phyloP scores from a whole-genome alignment of 1,140 invertebrate genomes.

The Dufourea novaeangliae region DNA sequence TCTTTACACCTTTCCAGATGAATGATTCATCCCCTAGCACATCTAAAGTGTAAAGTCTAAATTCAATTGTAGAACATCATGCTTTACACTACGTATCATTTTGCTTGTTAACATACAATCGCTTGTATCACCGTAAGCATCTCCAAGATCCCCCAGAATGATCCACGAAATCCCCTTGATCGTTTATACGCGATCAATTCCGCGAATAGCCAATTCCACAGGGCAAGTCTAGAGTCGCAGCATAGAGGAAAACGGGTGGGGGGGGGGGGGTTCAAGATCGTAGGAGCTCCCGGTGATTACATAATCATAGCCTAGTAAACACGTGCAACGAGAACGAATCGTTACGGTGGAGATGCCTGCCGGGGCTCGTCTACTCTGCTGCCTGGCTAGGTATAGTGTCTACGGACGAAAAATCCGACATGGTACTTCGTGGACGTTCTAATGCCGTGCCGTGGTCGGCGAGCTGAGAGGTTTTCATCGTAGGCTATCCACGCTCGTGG shows the following conservation, averaged over 20 bases:
- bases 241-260: background rate
- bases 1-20: too few relatives aligned
- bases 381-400: slow-evolving; percentile 14
- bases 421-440: slow-evolving; percentile 52
- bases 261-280: background rate
- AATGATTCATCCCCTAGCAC: too few relatives aligned
- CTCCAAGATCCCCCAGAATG: too few relatives aligned
- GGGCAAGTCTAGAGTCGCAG: background rate
- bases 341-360: slow-evolving; percentile 24
- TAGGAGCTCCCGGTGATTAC: slow-evolving; percentile 34
- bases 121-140: too few relatives aligned
- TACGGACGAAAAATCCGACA: slow-evolving; percentile 48
- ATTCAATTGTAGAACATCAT: too few relatives aligned
- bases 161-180: too few relatives aligned
- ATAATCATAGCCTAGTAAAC: slow-evolving; percentile 46
- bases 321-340: slow-evolving; percentile 37
- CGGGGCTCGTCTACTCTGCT: background rate
- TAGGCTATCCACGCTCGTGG: slow-evolving; percentile 64
- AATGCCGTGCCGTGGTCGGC: slow-evolving; percentile 48
- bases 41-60: too few relatives aligned
- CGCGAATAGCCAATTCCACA: background rate
- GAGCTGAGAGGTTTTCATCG: slow-evolving; percentile 65
- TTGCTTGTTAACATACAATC: too few relatives aligned
- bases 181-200: background rate
- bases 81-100: too few relatives aligned